Percentiles rank a stretch among this genome's conserved stretches.
phyloP scores from a whole-genome alignment of 2,888 invertebrate genomes.

The Hylaea fasciaria region DNA sequence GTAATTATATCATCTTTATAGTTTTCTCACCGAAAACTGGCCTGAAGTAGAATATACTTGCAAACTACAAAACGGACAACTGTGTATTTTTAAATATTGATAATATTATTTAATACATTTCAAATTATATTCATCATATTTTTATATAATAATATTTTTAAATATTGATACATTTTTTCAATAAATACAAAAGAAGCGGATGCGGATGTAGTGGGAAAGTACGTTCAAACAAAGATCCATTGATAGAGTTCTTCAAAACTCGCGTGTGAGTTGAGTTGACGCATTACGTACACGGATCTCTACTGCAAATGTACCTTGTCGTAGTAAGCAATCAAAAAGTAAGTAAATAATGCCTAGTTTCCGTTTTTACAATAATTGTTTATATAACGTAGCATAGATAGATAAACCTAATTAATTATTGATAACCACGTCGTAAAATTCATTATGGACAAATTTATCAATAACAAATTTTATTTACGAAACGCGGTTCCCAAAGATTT shows the following conservation, averaged over 20 bases:
- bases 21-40: neutral
- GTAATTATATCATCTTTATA: too few species aligned
- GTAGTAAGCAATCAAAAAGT: neutral
- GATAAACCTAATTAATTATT: too few species aligned
- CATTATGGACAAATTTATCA: neutral
- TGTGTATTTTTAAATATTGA: neutral
- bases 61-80: neutral
- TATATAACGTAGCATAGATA: too few species aligned
- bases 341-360: too few species aligned
- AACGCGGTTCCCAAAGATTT: too few species aligned
- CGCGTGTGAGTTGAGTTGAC: conserved; percentile 20
- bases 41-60: neutral
- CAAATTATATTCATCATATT: too few species aligned
- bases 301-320: neutral
- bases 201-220: conserved; percentile 13
- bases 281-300: neutral
- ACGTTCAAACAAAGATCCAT: conserved; percentile 4
- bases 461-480: too few species aligned
- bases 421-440: too few species aligned
- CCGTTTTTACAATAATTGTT: neutral
- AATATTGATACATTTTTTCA: conserved; percentile 2
- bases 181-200: conserved; percentile 13
- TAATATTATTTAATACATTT: too few species aligned
- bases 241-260: conserved; percentile 21
- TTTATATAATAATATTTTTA: too few species aligned